phyloP scores from a whole-genome alignment of 2,888 invertebrate genomes.

The Helleia helle region DNA sequence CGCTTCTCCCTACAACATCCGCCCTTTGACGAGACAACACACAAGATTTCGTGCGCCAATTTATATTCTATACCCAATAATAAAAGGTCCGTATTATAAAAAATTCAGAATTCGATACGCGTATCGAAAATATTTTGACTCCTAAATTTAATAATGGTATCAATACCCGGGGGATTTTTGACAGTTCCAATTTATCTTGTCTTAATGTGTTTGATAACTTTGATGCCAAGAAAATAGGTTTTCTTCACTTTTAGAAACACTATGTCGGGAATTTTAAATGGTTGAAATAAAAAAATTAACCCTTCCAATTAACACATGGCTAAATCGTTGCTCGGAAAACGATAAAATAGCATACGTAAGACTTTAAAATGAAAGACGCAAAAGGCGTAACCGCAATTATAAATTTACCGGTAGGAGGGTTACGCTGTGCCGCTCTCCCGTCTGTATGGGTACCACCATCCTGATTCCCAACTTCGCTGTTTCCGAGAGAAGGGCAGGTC shows the following conservation, averaged over 20 bases:
- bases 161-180: neutral
- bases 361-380: too few relatives aligned
- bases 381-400: too few relatives aligned
- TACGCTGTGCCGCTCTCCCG: too few relatives aligned
- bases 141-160: neutral
- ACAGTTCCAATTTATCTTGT: neutral
- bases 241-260: neutral
- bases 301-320: too few relatives aligned
- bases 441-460: too few relatives aligned
- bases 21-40: constrained; percentile 5
- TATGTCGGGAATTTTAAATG: too few relatives aligned
- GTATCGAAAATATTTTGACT: constrained; percentile 4
- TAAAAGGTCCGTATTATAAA: neutral
- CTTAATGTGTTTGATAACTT: neutral
- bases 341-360: too few relatives aligned
- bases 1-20: constrained; percentile 35
- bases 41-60: neutral
- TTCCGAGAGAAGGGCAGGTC: too few relatives aligned
- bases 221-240: neutral
- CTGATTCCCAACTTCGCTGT: too few relatives aligned
- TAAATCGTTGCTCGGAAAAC: too few relatives aligned
- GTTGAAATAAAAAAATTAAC: too few relatives aligned
- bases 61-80: neutral
- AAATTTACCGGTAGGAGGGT: too few relatives aligned
- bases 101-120: neutral